A percentile compares a stretch with the other conserved stretches of the same genome.
These are phyloP conservation scores for Rhincodon typus DNA, from an alignment of 2,797 vertebrate genomes.

Conservation along the genomic window DNA sequence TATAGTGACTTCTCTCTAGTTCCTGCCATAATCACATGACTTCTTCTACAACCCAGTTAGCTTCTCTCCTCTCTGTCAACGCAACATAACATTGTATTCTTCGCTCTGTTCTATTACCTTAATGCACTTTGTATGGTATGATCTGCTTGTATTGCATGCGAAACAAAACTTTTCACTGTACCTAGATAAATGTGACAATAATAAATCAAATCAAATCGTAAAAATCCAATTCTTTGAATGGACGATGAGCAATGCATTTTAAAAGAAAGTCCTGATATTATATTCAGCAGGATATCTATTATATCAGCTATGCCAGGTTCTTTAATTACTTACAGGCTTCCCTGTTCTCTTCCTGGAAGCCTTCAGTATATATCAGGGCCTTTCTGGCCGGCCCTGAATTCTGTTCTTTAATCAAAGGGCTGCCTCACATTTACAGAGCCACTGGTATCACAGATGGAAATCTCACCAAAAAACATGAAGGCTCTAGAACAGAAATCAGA, in stretches of 20 bases:
- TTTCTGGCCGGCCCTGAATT: neutral
- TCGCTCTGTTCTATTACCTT: no score
- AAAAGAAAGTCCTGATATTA: neutral
- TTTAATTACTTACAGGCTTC: neutral
- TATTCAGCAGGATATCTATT: neutral
- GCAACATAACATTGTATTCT: no score
- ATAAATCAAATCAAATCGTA: no score
- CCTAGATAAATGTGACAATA: no score
- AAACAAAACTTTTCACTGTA: no score
- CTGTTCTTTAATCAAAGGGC: neutral
- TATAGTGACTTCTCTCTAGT: neutral
- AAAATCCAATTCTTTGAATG: neutral
- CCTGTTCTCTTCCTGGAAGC: neutral
- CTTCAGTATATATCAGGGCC: neutral
- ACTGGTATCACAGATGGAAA: no score
- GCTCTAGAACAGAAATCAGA: neutral
- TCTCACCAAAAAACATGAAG: neutral
- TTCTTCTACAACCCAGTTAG: neutral
- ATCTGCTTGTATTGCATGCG: no score
- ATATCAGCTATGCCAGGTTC: no score
- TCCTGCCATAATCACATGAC: neutral
- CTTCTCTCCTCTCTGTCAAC: neutral
- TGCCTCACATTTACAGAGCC: neutral
- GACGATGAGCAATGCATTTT: neutral
- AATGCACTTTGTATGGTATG: no score